Evolutionary conservation across 2,113 vertebrate genomes (phyloP).

Genomic region (Tiliqua scincoides): DNA sequence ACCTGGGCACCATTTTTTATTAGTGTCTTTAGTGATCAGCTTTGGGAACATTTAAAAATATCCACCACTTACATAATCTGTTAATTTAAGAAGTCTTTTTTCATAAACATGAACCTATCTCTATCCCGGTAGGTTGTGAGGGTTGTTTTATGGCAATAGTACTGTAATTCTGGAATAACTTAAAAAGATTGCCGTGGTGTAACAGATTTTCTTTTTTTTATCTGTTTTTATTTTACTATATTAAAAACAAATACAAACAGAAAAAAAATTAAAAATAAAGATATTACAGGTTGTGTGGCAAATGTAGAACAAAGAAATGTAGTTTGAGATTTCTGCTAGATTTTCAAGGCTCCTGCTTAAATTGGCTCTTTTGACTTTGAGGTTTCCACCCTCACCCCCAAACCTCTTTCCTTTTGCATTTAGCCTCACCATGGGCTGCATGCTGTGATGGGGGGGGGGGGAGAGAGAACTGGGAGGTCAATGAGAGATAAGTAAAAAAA

Average conservation of each 20-base stretch:
- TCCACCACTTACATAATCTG: background rate
- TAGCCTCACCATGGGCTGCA: background rate
- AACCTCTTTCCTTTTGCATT: background rate
- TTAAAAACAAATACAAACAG: no score
- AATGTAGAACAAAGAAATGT: no score
- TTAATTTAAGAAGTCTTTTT: slow-evolving; percentile 14
- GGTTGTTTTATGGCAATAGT: background rate
- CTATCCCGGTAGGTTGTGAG: background rate
- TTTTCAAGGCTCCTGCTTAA: background rate
- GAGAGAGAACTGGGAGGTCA: no score
- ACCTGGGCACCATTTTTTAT: slow-evolving; percentile 30
- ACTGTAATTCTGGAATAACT: background rate
- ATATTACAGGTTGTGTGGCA: no score
- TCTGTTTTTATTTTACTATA: no score
- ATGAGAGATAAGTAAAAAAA: no score
- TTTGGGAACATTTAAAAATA: slow-evolving; percentile 37
- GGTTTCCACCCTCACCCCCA: no score
- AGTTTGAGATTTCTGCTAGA: no score
- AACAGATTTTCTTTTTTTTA: no score
- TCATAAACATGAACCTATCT: slow-evolving; percentile 22
- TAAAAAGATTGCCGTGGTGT: background rate
- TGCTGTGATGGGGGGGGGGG: no score
- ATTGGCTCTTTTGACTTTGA: background rate
- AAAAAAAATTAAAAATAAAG: no score
- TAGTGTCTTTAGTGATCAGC: slow-evolving; percentile 22